Evolutionary conservation across 1,140 invertebrate genomes (phyloP).

Genomic region (Bombus sibiricus): DNA sequence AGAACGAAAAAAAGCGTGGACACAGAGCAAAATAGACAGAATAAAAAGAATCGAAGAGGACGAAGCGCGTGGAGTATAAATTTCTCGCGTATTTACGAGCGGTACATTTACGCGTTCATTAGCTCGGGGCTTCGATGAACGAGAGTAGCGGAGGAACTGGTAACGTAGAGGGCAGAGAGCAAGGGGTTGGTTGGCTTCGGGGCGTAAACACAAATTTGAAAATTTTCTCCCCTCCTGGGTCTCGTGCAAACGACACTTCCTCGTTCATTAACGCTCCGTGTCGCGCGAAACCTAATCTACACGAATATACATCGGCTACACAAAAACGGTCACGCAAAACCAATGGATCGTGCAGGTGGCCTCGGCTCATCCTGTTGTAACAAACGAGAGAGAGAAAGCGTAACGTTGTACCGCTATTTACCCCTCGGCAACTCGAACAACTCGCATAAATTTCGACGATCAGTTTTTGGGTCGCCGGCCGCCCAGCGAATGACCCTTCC

Average conservation of each 20-base stretch:
- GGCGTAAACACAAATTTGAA: conserved; percentile 68
- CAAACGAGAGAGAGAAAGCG: background rate
- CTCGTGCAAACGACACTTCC: conserved; percentile 71
- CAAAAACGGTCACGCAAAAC: conserved; percentile 43
- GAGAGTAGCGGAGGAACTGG: conserved; percentile 10
- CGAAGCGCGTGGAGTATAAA: conserved; percentile 36
- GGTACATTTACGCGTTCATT: conserved; percentile 59
- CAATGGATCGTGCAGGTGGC: conserved; percentile 52
- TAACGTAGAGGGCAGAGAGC: background rate
- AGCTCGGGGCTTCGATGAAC: conserved; percentile 7
- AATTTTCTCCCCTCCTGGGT: conserved; percentile 63
- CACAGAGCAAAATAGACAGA: too few relatives aligned
- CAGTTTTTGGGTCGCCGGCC: conserved; percentile 63
- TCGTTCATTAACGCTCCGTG: conserved; percentile 76
- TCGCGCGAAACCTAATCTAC: conserved; percentile 71
- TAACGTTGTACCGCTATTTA: conserved; percentile 58
- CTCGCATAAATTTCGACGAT: conserved; percentile 73
- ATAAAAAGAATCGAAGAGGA: conserved; percentile 10
- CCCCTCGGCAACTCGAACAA: conserved; percentile 64
- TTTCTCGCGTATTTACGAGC: conserved; percentile 55
- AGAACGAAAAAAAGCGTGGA: too few relatives aligned
- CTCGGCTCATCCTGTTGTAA: background rate
- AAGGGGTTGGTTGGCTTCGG: conserved; percentile 37
- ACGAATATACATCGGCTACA: conserved; percentile 27
- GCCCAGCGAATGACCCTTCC: conserved; percentile 17